Base-by-base conservation (phyloP, 2,797 vertebrate genomes). In the Anas bahamensis region DNA sequence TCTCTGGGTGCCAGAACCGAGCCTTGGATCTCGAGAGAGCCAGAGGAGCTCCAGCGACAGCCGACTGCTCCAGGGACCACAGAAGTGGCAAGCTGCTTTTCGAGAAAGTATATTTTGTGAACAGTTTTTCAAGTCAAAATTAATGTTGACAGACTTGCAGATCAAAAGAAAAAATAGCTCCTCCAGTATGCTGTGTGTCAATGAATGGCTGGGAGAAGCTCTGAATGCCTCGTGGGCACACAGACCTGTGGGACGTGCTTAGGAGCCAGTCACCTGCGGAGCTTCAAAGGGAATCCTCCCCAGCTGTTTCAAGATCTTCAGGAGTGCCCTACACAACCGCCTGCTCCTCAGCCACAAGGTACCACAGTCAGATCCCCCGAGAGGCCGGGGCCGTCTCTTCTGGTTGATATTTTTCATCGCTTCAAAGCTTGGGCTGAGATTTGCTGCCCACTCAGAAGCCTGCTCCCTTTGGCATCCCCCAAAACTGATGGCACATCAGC, bases 381-480 rank as follows among this genome's bases (percentile, higher is more conserved):
- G 66, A 93, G 33, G 37, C 60, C 68, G 77, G 44, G 53, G 31
- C 19, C 23, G 65, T 33, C 37, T 83, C 37, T 63, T 60, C n/a
- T 1, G 11, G 8, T 73, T 53, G 42, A 41, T 70, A 28, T 31
- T 83, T 75, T 86, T 81, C 71, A 91, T 56, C 52, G 57, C 60
- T 89, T 89, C 80, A 81, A 88, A 94, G 68, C 50, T 4, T 83
- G 42, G 68, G 39, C 14, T 21, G 37, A 60, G 60, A 72, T 56
- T 13, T 1, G 1, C 23, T 84, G 83, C 74, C 80, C 48, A 28
- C 76, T 93, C 79, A 50, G 76, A 74, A 89, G 52, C 39, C 66
- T 88, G 73, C 56, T 93, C 68, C 88, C 82, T 94, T 95, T 94
- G 90, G 83, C 70, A 89, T 35, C 46, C 55, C 26, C 14, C 4